phyloP scores from a whole-genome alignment of 2,888 invertebrate species.

The Drymonia ruficornis region DNA sequence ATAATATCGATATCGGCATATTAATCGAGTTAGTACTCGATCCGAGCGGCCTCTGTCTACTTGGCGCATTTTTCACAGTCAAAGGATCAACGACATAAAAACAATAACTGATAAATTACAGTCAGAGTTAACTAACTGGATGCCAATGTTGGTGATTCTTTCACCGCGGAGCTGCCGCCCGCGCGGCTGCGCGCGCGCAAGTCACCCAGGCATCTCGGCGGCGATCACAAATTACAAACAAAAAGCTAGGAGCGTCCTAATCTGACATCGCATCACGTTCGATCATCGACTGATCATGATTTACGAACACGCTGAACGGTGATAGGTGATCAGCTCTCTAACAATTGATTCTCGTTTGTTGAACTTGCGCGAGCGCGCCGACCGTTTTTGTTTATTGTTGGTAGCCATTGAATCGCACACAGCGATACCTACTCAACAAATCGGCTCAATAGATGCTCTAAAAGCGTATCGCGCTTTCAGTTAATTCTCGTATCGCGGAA shows the following conservation, averaged over 20 bases:
- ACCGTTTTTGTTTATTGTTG: conserved; percentile 31
- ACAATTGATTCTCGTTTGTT: conserved; percentile 77
- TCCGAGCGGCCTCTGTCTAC: conserved; percentile 28
- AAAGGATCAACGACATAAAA: conserved; percentile 55
- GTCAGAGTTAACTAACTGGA: conserved; percentile 60
- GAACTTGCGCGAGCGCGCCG: conserved; percentile 50
- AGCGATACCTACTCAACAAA: conserved; percentile 31
- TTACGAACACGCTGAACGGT: conserved; percentile 76
- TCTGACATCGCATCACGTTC: conserved; percentile 79
- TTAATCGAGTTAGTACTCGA: conserved; percentile 33
- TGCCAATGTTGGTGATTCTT: conserved; percentile 58
- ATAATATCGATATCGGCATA: conserved; percentile 15
- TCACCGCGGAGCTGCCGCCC: conserved; percentile 57
- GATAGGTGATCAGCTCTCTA: conserved; percentile 73
- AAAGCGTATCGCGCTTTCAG: conserved; percentile 26
- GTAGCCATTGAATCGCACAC: conserved; percentile 22
- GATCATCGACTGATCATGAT: conserved; percentile 82
- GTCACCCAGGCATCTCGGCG: conserved; percentile 77
- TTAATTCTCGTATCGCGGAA: conserved; percentile 36
- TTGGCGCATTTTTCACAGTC: conserved; percentile 42
- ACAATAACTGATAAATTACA: conserved; percentile 71
- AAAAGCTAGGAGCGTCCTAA: conserved; percentile 77
- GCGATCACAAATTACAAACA: conserved; percentile 79
- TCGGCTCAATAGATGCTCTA: conserved; percentile 33
- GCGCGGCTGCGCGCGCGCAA: conserved; percentile 54